Evolutionary conservation across 1,140 invertebrate genomes (phyloP).

Genomic region (Acromyrmex heyeri): DNA sequence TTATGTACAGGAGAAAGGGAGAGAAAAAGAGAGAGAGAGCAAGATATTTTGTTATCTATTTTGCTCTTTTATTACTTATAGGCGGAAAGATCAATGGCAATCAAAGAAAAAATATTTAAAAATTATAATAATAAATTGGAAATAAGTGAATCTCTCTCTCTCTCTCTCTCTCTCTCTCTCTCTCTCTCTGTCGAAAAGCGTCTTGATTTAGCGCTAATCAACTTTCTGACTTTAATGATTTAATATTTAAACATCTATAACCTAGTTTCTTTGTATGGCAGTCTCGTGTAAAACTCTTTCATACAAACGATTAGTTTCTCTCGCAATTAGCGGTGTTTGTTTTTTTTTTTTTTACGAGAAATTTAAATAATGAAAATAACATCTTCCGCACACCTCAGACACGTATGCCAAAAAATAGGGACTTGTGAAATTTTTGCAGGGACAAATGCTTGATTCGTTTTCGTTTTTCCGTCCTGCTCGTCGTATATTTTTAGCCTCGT

Average conservation of each 20-base stretch:
- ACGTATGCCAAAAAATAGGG: not conserved
- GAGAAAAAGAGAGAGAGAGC: no score
- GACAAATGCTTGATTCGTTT: conserved; percentile 37
- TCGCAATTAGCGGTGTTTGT: conserved; percentile 25
- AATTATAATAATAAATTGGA: not conserved
- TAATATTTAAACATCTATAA: not conserved
- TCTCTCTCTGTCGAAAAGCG: not conserved
- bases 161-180: no score
- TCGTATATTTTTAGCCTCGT: conserved; percentile 46
- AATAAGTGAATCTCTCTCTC: not conserved
- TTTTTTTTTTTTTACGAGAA: not conserved
- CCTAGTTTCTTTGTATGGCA: not conserved
- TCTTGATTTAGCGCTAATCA: not conserved
- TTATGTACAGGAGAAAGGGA: not conserved
- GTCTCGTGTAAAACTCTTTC: not conserved
- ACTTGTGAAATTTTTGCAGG: conserved; percentile 33
- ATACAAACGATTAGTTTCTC: not conserved
- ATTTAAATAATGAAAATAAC: conserved; percentile 36
- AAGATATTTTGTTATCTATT: not conserved
- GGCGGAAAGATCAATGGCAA: not conserved
- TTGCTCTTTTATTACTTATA: conserved; percentile 11
- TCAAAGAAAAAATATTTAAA: conserved; percentile 11
- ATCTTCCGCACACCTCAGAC: not conserved
- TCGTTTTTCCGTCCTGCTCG: conserved; percentile 23
- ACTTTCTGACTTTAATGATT: not conserved